Evolutionary conservation across 2,888 invertebrate genomes (phyloP).

Genomic region (Marasmarcha lunaedactyla): DNA sequence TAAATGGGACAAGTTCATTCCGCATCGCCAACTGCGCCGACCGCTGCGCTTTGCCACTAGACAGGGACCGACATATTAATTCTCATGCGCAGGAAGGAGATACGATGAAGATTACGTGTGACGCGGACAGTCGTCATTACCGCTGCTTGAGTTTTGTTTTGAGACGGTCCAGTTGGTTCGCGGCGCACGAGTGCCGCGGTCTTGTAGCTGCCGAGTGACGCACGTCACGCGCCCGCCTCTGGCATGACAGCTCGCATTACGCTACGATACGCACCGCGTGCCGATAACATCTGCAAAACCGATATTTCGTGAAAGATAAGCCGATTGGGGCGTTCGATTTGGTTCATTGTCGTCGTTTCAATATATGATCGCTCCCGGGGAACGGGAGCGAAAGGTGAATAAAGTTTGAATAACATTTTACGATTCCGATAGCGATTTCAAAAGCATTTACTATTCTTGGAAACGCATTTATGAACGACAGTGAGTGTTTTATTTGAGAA

Average conservation of each 20-base stretch:
- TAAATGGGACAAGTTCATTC: slow-evolving; percentile 60
- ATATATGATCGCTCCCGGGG: slow-evolving; percentile 54
- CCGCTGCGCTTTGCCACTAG: slow-evolving; percentile 29
- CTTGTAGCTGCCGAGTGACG: slow-evolving; percentile 10
- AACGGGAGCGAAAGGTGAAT: slow-evolving; percentile 44
- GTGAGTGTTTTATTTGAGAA: slow-evolving; percentile 40
- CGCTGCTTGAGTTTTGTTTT: slow-evolving; percentile 57
- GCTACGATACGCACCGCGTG: slow-evolving; percentile 44
- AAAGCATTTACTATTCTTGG: slow-evolving; percentile 39
- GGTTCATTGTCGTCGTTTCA: slow-evolving; percentile 30
- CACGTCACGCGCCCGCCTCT: slow-evolving; percentile 22
- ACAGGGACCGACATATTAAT: slow-evolving; percentile 25
- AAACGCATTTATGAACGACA: slow-evolving; percentile 54
- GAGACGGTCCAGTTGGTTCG: slow-evolving; percentile 46
- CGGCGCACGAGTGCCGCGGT: slow-evolving; percentile 45
- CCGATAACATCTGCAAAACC: slow-evolving; percentile 60
- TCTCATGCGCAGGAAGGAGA: slow-evolving; percentile 24
- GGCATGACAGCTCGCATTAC: slow-evolving; percentile 12
- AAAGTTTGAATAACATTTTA: slow-evolving; percentile 55
- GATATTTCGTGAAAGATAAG: slow-evolving; percentile 54
- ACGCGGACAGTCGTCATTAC: slow-evolving; percentile 51
- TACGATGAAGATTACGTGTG: slow-evolving; percentile 24
- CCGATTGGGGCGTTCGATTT: slow-evolving; percentile 45
- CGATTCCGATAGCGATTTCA: slow-evolving; percentile 48
- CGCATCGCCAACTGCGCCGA: slow-evolving; percentile 39